phyloP scores from a whole-genome alignment of 1,140 invertebrate species.

The Orius insidiosus region DNA sequence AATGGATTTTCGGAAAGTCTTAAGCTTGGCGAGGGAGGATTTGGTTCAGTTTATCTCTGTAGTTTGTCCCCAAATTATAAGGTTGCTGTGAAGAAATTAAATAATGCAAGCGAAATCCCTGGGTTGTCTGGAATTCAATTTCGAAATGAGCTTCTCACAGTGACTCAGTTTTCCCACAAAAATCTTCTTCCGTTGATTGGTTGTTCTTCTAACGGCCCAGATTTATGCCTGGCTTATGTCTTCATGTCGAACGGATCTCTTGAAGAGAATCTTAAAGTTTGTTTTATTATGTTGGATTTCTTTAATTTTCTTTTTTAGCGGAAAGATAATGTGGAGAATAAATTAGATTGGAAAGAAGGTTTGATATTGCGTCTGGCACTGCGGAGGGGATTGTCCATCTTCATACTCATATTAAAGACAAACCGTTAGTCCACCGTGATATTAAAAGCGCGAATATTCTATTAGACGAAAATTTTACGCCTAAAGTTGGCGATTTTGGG shows the following conservation, averaged over 20 bases:
- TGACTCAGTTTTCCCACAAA: constrained; percentile 39
- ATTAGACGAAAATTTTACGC: constrained; percentile 37
- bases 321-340: neutral
- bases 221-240: constrained; percentile 46
- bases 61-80: constrained; percentile 24
- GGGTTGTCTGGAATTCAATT: constrained; percentile 11
- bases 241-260: constrained; percentile 51
- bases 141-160: constrained; percentile 21
- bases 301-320: neutral
- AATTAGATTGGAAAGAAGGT: constrained; percentile 27
- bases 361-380: constrained; percentile 40
- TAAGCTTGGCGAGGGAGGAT: constrained; percentile 46
- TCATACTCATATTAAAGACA: constrained; percentile 32
- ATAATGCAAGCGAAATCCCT: constrained; percentile 29
- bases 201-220: constrained; percentile 41
- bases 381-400: constrained; percentile 42
- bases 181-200: constrained; percentile 49
- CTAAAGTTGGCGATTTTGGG: constrained; percentile 62
- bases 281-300: neutral
- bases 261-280: constrained; percentile 33
- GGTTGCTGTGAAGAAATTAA: constrained; percentile 44
- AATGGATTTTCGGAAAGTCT: constrained; percentile 28
- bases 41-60: constrained; percentile 48
- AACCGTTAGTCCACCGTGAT: constrained; percentile 50
- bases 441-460: constrained; percentile 62